Evolutionary conservation across 1,140 invertebrate species (phyloP), one percentile per base, ranked within the genome.

Genomic region (Zaprionus davidi): DNA sequence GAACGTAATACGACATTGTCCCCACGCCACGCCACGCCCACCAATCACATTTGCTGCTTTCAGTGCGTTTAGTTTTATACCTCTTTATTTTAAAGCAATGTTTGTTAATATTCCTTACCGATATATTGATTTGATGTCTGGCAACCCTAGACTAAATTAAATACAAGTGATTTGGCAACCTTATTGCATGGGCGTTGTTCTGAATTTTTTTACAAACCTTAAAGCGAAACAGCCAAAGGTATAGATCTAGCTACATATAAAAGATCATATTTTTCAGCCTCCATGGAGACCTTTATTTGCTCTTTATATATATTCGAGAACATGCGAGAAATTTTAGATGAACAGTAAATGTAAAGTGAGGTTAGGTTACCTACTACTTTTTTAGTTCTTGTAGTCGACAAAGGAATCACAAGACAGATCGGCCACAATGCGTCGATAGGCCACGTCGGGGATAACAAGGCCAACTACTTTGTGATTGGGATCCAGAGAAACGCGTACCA

Each of bases 31-130:
- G 44, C 56, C 24, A 44, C 64, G 44, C 56, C 55, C 24, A 28
- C 1, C 44, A 24, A 31, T 31, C 1, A 71, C 31, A 34, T 34
- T 38, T 41, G 63, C 34, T 41, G 22, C 20, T 38, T 31, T 13
- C 38, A 36, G 36, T 7, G 36, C 62, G 55, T 69, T 69, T 22
- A 69, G 60, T 69, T 74, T 46, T 4, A 59, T 17, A 36, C 36
- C 22, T 57, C 66, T 24, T 66, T 34, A 34, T 34, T 11, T 34
- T 11, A 3, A 34, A 34, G 0, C 31, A 3, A 34, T 34, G 31
- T 34, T 11, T 3, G 31, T 11, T 9, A 31, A 34, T 34, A 34
- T 34, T 34, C 31, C 31, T 11, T 34, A 3, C 9, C 31, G 31
- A 34, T 34, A 34, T 34, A 34, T 11, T 3, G 31, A 34, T 9